These are phyloP conservation scores for Nematopogon swammerdamellus DNA, from an alignment of 2,888 invertebrate genomes.

Conservation along the genomic window DNA sequence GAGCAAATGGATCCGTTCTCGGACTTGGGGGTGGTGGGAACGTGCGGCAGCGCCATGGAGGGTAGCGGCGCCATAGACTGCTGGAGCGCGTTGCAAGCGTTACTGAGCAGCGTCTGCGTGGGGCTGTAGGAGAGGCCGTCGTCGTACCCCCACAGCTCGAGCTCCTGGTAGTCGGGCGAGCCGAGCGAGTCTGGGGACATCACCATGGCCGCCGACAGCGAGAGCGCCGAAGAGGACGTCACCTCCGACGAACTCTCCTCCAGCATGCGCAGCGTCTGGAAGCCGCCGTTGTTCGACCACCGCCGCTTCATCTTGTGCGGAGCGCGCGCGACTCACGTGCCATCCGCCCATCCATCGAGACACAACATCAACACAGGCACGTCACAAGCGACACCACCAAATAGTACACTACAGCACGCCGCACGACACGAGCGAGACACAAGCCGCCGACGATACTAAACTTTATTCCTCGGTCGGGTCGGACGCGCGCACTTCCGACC, in stretches of 20 bases:
- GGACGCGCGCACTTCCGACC: neutral
- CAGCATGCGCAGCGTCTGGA: slow-evolving; percentile 61
- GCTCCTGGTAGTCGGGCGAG: slow-evolving; percentile 73
- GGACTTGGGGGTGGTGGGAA: slow-evolving; percentile 48
- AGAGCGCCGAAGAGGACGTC: slow-evolving; percentile 71
- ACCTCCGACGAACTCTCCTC: slow-evolving; percentile 74
- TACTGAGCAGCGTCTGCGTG: slow-evolving; percentile 40
- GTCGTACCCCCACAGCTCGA: slow-evolving; percentile 79
- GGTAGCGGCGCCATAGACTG: slow-evolving; percentile 53
- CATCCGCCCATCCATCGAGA: neutral
- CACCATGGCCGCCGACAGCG: slow-evolving; percentile 68
- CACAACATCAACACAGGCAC: slow-evolving; percentile 1
- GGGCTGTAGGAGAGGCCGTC: slow-evolving; percentile 47
- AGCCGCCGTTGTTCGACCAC: slow-evolving; percentile 73
- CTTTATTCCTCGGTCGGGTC: no score
- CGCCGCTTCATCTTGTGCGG: slow-evolving; percentile 67
- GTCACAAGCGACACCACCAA: slow-evolving; percentile 9
- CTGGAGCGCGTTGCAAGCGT: slow-evolving; percentile 49
- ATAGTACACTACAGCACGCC: slow-evolving; percentile 5
- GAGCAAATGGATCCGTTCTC: slow-evolving; percentile 54
- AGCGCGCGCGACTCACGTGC: neutral
- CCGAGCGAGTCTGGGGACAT: slow-evolving; percentile 75
- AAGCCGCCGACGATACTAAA: no score
- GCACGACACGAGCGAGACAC: neutral
- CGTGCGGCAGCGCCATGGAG: slow-evolving; percentile 40